Conservation (phyloP, 2,888 invertebrate genomes). For the Phragmatobia fuliginosa region DNA sequence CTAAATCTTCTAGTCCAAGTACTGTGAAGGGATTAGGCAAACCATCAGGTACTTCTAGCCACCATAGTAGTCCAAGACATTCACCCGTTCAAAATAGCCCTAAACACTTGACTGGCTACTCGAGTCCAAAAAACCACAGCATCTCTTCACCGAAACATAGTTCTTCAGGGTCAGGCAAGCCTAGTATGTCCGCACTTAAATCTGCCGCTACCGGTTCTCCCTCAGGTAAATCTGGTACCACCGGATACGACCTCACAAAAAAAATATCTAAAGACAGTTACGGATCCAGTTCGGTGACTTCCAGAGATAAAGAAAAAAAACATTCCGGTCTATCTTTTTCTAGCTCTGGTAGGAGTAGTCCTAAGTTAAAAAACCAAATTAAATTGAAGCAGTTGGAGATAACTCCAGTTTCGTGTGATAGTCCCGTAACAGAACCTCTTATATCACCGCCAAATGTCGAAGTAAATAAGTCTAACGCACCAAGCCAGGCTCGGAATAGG, state of each 20-base stretch:
- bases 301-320: slow-evolving; percentile 86
- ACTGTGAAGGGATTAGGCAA: slow-evolving; percentile 78
- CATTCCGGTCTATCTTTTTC: slow-evolving; percentile 83
- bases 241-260: slow-evolving; percentile 85
- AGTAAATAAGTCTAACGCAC: slow-evolving; percentile 87
- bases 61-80: slow-evolving; percentile 90
- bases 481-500: slow-evolving; percentile 88
- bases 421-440: slow-evolving; percentile 76
- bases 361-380: slow-evolving; percentile 89
- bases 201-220: slow-evolving; percentile 91
- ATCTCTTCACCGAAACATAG: slow-evolving; percentile 93
- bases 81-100: slow-evolving; percentile 92
- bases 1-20: slow-evolving; percentile 87
- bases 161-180: slow-evolving; percentile 92
- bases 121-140: slow-evolving; percentile 92
- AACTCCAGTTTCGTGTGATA: slow-evolving; percentile 84
- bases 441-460: slow-evolving; percentile 86
- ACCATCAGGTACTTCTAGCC: slow-evolving; percentile 82
- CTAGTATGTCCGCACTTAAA: slow-evolving; percentile 95
- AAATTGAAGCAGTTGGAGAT: slow-evolving; percentile 90
- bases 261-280: slow-evolving; percentile 85
- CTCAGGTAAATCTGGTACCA: slow-evolving; percentile 87
- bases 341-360: slow-evolving; percentile 87
- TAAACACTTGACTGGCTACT: slow-evolving; percentile 90
- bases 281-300: slow-evolving; percentile 72